These are phyloP conservation scores for Enteromius argenteus DNA, from an alignment of 2,797 vertebrate genomes.

Conservation along the genomic window DNA sequence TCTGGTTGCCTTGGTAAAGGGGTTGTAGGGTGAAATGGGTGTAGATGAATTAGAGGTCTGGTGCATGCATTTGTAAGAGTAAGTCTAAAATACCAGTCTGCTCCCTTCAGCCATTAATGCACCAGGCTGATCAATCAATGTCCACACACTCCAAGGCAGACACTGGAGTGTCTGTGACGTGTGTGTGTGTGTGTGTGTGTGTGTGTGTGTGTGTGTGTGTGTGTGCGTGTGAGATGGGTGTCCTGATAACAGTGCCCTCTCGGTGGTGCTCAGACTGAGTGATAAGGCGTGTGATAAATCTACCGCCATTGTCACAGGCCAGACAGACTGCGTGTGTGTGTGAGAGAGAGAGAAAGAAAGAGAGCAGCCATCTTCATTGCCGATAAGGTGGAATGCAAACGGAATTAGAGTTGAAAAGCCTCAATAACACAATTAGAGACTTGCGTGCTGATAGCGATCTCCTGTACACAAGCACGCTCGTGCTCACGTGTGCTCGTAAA, in stretches of 20 bases:
- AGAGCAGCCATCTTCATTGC: constrained; percentile 34
- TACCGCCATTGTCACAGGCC: constrained; percentile 24
- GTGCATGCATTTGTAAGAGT: not conserved
- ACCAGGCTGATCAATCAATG: constrained; percentile 26
- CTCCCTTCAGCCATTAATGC: constrained; percentile 6
- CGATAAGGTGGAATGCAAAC: constrained; percentile 32
- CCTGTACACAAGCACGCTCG: not conserved
- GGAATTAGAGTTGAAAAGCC: constrained; percentile 27
- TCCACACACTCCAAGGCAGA: constrained; percentile 15
- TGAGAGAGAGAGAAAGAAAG: constrained; percentile 12
- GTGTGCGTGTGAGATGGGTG: not conserved
- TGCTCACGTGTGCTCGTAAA: not conserved
- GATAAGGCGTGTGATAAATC: constrained; percentile 49
- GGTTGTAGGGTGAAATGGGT: not conserved
- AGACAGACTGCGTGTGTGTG: constrained; percentile 10
- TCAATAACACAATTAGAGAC: constrained; percentile 28
- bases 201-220: not conserved
- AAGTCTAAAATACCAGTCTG: constrained; percentile 8
- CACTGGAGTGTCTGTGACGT: not conserved
- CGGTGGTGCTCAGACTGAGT: constrained; percentile 6
- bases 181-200: not conserved
- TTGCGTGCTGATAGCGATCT: constrained; percentile 15
- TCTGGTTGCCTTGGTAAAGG: not conserved
- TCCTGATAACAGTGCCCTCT: constrained; percentile 40
- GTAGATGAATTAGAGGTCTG: not conserved